A percentile compares a stretch with the other conserved stretches of the same genome.
Evolutionary conservation across 1,140 invertebrate genomes (phyloP).

Genomic region (Sycophila sp.): DNA sequence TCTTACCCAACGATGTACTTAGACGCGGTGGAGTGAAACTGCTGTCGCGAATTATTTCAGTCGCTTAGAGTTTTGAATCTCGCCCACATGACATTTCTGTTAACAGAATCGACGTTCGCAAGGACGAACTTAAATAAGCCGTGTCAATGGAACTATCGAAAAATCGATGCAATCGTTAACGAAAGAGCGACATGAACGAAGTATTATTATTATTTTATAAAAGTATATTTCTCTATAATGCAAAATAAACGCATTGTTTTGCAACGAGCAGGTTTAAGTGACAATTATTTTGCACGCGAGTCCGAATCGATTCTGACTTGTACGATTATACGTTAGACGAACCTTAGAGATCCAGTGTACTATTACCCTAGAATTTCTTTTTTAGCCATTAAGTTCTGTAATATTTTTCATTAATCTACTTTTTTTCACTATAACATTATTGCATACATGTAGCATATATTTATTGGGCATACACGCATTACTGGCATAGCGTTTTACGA

Average conservation of each 20-base stretch:
- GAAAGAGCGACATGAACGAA: too few relatives aligned
- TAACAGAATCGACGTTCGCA: not conserved
- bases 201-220: too few relatives aligned
- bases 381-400: slow-evolving; percentile 31
- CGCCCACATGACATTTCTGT: slow-evolving; percentile 15
- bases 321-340: not conserved
- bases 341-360: slow-evolving; percentile 3
- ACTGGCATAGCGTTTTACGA: slow-evolving; percentile 45
- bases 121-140: too few relatives aligned
- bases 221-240: too few relatives aligned
- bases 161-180: too few relatives aligned
- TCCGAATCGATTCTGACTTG: slow-evolving; percentile 9
- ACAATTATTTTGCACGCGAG: too few relatives aligned
- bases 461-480: slow-evolving; percentile 51
- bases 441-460: slow-evolving; percentile 45
- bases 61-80: slow-evolving; percentile 42
- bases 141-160: too few relatives aligned
- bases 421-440: slow-evolving; percentile 45
- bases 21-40: slow-evolving; percentile 26
- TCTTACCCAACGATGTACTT: slow-evolving; percentile 3
- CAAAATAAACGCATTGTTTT: too few relatives aligned
- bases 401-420: slow-evolving; percentile 26
- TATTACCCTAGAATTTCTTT: slow-evolving; percentile 6
- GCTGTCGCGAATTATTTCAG: too few relatives aligned
- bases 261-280: too few relatives aligned